Evolutionary conservation across 2,888 invertebrate species (phyloP).

Genomic region (Gnatocerus cornutus): DNA sequence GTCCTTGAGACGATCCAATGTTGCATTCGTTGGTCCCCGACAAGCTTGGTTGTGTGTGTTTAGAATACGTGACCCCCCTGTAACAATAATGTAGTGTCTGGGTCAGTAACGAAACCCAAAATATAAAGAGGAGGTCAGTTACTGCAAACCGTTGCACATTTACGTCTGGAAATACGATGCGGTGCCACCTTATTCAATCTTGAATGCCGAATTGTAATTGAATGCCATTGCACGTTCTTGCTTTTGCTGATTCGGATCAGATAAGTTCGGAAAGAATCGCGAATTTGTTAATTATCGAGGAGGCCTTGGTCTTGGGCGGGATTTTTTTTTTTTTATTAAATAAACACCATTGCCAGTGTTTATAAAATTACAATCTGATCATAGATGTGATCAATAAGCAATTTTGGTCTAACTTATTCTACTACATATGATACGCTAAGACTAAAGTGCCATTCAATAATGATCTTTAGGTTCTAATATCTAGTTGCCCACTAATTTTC

Average conservation of each 20-base stretch:
- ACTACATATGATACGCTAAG: too few species aligned
- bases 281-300: too few species aligned
- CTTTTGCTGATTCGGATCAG: slow-evolving; percentile 1
- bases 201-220: slow-evolving; percentile 4
- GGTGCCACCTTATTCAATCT: not conserved
- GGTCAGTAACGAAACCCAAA: slow-evolving; percentile 58
- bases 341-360: too few species aligned
- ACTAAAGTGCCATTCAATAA: too few species aligned
- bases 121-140: slow-evolving; percentile 48
- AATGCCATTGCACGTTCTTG: slow-evolving; percentile 14
- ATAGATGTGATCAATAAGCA: too few species aligned
- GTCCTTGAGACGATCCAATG: slow-evolving; percentile 40
- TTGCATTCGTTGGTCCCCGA: slow-evolving; percentile 37
- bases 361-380: too few species aligned
- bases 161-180: slow-evolving; percentile 28
- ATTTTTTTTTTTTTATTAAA: too few species aligned
- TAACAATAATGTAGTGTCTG: slow-evolving; percentile 55
- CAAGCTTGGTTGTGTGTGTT: slow-evolving; percentile 46
- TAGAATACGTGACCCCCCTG: slow-evolving; percentile 56
- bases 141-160: slow-evolving; percentile 43
- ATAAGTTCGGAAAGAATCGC: too few species aligned
- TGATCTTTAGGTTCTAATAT: too few species aligned
- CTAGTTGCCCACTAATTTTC: too few species aligned
- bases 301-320: too few species aligned
- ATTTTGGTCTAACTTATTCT: too few species aligned